These are phyloP conservation scores for Carapus acus DNA, from an alignment of 2,797 vertebrate genomes.

Conservation along the genomic window DNA sequence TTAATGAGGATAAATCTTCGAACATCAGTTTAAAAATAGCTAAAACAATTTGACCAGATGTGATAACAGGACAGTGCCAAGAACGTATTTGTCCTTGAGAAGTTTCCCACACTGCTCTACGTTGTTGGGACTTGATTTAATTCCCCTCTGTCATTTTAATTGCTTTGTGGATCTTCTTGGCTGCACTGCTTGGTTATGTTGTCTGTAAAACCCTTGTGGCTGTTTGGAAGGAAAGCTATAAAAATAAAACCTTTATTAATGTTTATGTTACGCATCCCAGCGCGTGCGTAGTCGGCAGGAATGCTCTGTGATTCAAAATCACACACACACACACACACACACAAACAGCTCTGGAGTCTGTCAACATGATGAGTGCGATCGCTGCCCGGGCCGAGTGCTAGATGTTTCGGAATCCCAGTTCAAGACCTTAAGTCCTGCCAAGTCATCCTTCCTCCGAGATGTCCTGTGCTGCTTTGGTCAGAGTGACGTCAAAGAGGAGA, in stretches of 20 bases:
- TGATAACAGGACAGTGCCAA: not conserved
- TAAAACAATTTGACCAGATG: too few relatives aligned
- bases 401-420: slow-evolving; percentile 52
- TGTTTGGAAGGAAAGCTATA: slow-evolving; percentile 35
- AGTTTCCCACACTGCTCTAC: slow-evolving; percentile 29
- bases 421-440: slow-evolving; percentile 53
- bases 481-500: slow-evolving; percentile 53
- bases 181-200: slow-evolving; percentile 21
- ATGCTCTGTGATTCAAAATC: not conserved
- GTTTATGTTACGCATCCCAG: slow-evolving; percentile 34
- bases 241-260: slow-evolving; percentile 49
- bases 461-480: slow-evolving; percentile 34
- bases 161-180: slow-evolving; percentile 36
- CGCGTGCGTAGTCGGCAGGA: slow-evolving; percentile 10
- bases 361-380: slow-evolving; percentile 44
- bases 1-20: too few relatives aligned
- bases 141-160: slow-evolving; percentile 29
- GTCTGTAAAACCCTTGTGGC: slow-evolving; percentile 18
- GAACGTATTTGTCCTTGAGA: not conserved
- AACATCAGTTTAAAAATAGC: too few relatives aligned
- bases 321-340: too few relatives aligned
- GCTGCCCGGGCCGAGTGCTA: slow-evolving; percentile 17
- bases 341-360: slow-evolving; percentile 26
- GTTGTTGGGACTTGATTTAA: slow-evolving; percentile 34
- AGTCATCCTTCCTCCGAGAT: slow-evolving; percentile 33